Evolutionary conservation across 2,113 vertebrate genomes (phyloP).

Genomic region (Pandion haliaetus): DNA sequence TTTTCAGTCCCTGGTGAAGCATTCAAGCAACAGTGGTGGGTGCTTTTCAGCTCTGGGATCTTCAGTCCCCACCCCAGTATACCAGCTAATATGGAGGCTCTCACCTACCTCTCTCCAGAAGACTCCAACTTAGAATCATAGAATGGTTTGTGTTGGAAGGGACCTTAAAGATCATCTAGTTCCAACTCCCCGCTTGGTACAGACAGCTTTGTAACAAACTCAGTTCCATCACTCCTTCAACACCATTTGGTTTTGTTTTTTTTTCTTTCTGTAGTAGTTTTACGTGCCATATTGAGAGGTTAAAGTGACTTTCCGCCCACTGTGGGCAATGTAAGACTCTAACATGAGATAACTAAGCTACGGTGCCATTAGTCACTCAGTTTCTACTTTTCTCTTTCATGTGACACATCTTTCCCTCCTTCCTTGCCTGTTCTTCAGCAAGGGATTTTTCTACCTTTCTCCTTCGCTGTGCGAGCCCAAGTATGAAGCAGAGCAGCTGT

Average conservation of each 20-base stretch:
- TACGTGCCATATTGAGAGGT: not conserved
- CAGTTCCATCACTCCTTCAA: not conserved
- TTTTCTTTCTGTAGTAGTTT: not conserved
- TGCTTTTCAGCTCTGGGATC: not conserved
- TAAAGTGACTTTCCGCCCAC: slow-evolving; percentile 21
- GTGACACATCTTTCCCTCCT: not conserved
- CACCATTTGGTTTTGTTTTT: not conserved
- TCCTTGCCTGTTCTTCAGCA: not conserved
- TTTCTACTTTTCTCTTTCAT: not conserved
- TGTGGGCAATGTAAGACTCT: slow-evolving; percentile 11
- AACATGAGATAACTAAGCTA: not conserved
- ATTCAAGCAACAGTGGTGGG: not conserved
- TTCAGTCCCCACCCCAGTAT: not conserved
- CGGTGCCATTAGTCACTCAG: not conserved
- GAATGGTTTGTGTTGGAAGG: not conserved
- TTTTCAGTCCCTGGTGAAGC: not conserved
- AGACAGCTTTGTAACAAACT: not conserved
- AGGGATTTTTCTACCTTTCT: not conserved
- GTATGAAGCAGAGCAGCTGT: slow-evolving; percentile 10
- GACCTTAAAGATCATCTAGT: not conserved
- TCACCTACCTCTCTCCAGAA: not conserved
- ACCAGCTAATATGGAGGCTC: not conserved
- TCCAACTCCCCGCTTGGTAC: not conserved
- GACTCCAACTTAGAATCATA: not conserved
- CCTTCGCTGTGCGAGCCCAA: not conserved